Conservation (phyloP, 2,888 invertebrate genomes). For the Gnatocerus cornutus region DNA sequence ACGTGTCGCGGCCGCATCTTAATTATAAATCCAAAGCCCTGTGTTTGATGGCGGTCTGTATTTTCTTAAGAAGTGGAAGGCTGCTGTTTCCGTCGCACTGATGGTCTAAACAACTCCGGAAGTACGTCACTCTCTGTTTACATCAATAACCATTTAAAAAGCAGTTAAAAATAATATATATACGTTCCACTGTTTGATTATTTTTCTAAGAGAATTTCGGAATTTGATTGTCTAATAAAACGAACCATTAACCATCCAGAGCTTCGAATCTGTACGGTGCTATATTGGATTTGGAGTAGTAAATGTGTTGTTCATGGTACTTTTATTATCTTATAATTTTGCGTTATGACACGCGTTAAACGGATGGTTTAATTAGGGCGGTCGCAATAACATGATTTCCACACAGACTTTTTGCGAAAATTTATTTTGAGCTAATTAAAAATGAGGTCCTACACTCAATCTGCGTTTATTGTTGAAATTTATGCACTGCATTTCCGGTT, state of each 20-base stretch:
- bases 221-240: slow-evolving; percentile 68
- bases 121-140: slow-evolving; percentile 66
- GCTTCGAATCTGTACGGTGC: slow-evolving; percentile 55
- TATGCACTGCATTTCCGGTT: slow-evolving; percentile 30
- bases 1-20: slow-evolving; percentile 48
- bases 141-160: slow-evolving; percentile 66
- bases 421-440: background rate
- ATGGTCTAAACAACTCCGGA: slow-evolving; percentile 64
- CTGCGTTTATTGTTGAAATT: background rate
- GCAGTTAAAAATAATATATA: slow-evolving; percentile 68
- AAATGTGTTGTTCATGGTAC: slow-evolving; percentile 58
- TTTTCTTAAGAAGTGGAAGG: slow-evolving; percentile 60
- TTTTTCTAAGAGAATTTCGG: slow-evolving; percentile 67
- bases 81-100: slow-evolving; percentile 56
- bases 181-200: slow-evolving; percentile 63
- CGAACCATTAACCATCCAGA: slow-evolving; percentile 59
- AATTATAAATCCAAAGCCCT: slow-evolving; percentile 31
- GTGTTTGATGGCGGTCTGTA: slow-evolving; percentile 51
- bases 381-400: slow-evolving; percentile 13
- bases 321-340: slow-evolving; percentile 54
- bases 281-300: slow-evolving; percentile 58
- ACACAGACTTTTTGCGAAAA: background rate
- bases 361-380: slow-evolving; percentile 35
- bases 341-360: slow-evolving; percentile 27
- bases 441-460: background rate